Percentiles rank a stretch among this genome's conserved stretches.
Evolutionary conservation across 1,140 invertebrate species (phyloP).

Genomic region (Conus betulinus): DNA sequence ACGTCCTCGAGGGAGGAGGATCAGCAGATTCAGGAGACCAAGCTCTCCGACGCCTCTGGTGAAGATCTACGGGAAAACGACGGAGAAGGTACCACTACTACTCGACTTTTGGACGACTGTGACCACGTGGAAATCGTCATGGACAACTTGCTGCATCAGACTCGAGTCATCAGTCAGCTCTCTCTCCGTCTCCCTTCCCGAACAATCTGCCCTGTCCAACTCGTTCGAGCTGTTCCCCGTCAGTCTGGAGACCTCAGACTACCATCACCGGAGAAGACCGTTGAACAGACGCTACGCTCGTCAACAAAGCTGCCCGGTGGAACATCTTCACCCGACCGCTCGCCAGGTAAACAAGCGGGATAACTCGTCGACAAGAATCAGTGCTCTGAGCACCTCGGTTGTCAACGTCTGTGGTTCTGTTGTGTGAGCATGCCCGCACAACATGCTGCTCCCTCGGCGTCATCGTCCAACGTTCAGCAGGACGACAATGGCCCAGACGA

Average conservation of each 20-base stretch:
- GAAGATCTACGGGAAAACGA: background rate
- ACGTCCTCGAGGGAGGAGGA: background rate
- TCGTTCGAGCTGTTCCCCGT: background rate
- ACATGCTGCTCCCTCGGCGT: background rate
- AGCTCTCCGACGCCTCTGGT: background rate
- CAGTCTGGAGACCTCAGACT: too few species aligned
- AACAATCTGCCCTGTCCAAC: background rate
- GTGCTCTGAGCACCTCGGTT: background rate
- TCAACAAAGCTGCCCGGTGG: background rate
- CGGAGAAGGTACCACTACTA: background rate
- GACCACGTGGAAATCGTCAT: background rate
- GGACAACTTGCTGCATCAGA: background rate
- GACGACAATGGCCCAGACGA: background rate
- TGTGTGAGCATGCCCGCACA: background rate
- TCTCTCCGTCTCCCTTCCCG: background rate
- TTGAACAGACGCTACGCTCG: background rate
- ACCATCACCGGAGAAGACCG: background rate
- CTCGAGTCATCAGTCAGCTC: background rate
- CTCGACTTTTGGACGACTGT: background rate
- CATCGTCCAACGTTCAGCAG: too few species aligned
- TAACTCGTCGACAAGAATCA: background rate
- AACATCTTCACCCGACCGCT: background rate
- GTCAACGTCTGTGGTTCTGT: slow-evolving; percentile 18
- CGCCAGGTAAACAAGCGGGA: background rate
- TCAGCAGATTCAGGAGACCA: background rate